Evolutionary conservation across 2,888 invertebrate species (phyloP), one percentile per base, ranked within the genome.

Genomic region (Hyposoter didymator): DNA sequence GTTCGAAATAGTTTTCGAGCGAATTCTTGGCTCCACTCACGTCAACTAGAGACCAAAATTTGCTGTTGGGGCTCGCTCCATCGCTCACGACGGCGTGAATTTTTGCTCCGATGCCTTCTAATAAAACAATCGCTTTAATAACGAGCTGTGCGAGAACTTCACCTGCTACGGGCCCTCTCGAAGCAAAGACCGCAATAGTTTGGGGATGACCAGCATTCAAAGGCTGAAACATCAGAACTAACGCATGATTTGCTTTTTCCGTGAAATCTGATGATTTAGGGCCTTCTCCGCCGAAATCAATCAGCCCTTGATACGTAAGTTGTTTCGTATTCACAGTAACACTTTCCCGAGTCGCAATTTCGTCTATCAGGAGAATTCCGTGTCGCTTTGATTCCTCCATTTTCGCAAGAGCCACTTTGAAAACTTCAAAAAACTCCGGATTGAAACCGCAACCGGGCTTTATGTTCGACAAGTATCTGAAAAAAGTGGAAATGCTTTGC

Each of bases 221-320:
- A 2, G 88, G 85, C 70, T 88, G 88, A 73, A 88, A 88, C 86
- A 88, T 84, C 28, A 89, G 62, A 10, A 89, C 87, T 43, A 87
- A 73, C 2, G 79, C 85, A 72, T 87, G 83, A 69, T 87, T 79
- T 3, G 84, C 86, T 22, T 86, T 85, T 28, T 84, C 74, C 22
- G 73, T 62, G 22, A 87, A 70, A 81, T 72, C 75, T 55, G n/a
- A 17, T n/a, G 75, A 43, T 64, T 66, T 52, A 12, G n/a, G 32
- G 78, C 73, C 55, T 6, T 67, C 75, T 22, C 79, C 72, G n/a
- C 84, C 87, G 47, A 85, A 87, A 83, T 85, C 82, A 39, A 78
- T 84, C 35, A 87, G 62, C 17, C 86, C 84, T 45, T 55, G 78
- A 5, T 80, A 82, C 12, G 76, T 84, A n/a, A 85, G 78, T 19